Percentiles rank a stretch among this genome's conserved stretches.
Evolutionary conservation across 2,797 vertebrate species (phyloP).

Genomic region (Sebastolobus alascanus): DNA sequence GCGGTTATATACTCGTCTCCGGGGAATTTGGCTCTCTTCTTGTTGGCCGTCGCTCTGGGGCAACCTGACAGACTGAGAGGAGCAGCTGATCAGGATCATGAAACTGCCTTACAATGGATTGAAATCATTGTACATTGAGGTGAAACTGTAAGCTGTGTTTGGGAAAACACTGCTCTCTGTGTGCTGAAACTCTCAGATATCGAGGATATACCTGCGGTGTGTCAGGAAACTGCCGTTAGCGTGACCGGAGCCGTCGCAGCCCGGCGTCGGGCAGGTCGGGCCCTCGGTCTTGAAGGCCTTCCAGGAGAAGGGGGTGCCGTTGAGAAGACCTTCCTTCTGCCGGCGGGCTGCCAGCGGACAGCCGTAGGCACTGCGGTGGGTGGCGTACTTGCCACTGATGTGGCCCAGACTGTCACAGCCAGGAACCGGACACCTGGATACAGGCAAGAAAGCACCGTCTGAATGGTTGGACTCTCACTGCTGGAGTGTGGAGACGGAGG

Average conservation of each 20-base stretch:
- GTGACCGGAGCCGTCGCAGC: conserved; percentile 96
- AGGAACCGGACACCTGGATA: conserved; percentile 94
- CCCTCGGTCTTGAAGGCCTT: conserved; percentile 96
- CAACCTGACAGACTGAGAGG: conserved; percentile 94
- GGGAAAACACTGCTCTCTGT: background rate
- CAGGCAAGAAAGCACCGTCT: background rate
- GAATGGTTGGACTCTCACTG: background rate
- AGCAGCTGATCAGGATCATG: conserved; percentile 32
- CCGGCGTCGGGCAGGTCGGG: conserved; percentile 94
- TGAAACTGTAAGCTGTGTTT: background rate
- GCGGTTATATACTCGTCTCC: conserved; percentile 97
- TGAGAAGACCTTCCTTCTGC: conserved; percentile 96
- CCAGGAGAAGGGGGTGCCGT: conserved; percentile 95
- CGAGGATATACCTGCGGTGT: conserved; percentile 91
- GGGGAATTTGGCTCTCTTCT: conserved; percentile 95
- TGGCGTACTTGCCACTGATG: conserved; percentile 98
- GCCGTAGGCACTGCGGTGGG: conserved; percentile 97
- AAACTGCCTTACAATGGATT: background rate
- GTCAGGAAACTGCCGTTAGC: conserved; percentile 99
- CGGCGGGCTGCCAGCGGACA: conserved; percentile 95
- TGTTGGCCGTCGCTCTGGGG: conserved; percentile 95
- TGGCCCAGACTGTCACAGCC: conserved; percentile 98
- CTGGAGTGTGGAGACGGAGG: background rate
- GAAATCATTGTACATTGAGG: background rate
- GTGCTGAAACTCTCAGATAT: background rate